Base-by-base conservation (phyloP, 2,797 vertebrate genomes). In the Philypnodon macrostomus region DNA sequence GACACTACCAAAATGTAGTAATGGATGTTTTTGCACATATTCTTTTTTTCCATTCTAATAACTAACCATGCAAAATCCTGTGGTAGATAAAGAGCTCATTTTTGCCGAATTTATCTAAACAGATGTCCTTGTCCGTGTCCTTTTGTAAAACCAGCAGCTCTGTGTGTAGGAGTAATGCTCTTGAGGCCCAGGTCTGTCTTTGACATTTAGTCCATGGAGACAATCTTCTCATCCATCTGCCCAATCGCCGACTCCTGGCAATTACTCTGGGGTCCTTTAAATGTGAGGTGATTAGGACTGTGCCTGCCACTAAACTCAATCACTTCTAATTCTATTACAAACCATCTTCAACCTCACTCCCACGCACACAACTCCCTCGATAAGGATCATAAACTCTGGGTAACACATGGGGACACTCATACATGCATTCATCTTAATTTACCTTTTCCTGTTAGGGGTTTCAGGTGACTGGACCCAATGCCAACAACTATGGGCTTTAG, bases 271-370 rank as follows among this genome's bases (percentile, higher is more conserved):
- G 58, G 38, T 74, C 66, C 59, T 65, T 68, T 58, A 75, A 77
- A 70, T 60, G 56, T 46, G 52, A 58, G 57, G 65, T 77, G 67
- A 85, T 83, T 73, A 70, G 57, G 37, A 70, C 38, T 58, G 67
- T 47, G 30, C 47, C 38, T 60, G 75, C 33, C 57, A 47, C 59
- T 41, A 51, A 72, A 58, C 69, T 67, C 67, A 63, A 55, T 81
- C 71, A 73, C 56, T 67, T 50, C 53, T 65, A 72, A 81, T 79
- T 76, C 63, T 53, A 70, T 73, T 74, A 74, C 18, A 34, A 49
- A 33, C 29, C 29, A 16, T 16, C 11, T 32, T 16, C 14, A 26
- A 55, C 64, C 17, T 23, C 37, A 23, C 42, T 26, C 18, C 14
- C 46, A 26, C 39, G 13, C 42, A 49, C 52, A 30, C 61, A 29